A percentile compares a stretch with the other conserved stretches of the same genome.
phyloP scores from a whole-genome alignment of 2,888 invertebrate genomes.

The Acleris laterana region DNA sequence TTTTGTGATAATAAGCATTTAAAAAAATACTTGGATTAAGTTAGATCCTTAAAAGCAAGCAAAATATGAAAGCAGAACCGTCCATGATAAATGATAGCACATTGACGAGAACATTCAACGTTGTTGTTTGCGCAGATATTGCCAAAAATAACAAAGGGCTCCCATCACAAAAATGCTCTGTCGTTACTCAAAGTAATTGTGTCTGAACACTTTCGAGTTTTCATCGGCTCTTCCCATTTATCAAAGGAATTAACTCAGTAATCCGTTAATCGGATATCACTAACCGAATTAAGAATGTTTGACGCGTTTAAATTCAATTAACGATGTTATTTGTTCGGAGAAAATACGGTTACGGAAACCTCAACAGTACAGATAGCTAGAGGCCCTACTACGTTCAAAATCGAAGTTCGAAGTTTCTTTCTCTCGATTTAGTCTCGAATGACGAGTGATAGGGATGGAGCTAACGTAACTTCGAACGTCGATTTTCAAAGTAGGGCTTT shows the following conservation, averaged over 20 bases:
- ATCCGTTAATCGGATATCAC: constrained; percentile 14
- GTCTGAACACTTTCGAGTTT: not conserved
- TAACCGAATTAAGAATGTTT: constrained; percentile 23
- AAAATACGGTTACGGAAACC: constrained; percentile 9
- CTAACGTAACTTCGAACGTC: too few relatives aligned
- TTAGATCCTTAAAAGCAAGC: not conserved
- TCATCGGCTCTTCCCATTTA: constrained; percentile 1
- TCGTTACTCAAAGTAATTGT: constrained; percentile 10
- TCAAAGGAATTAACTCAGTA: constrained; percentile 8
- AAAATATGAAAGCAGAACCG: not conserved
- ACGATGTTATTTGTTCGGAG: constrained; percentile 17
- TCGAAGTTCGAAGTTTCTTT: too few relatives aligned
- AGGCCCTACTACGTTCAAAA: too few relatives aligned
- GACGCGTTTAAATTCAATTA: constrained; percentile 19
- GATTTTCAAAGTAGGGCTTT: too few relatives aligned
- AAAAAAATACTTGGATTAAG: not conserved
- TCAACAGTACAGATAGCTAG: too few relatives aligned
- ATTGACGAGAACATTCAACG: constrained; percentile 13
- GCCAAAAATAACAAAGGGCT: constrained; percentile 16
- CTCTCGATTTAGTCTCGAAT: too few relatives aligned
- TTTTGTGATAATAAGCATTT: too few relatives aligned
- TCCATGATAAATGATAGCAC: constrained; percentile 22
- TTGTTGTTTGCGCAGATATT: constrained; percentile 21
- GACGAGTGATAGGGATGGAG: too few relatives aligned
- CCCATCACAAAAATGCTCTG: constrained; percentile 10